phyloP scores from a whole-genome alignment of 2,113 vertebrate species.

The Campylomormyrus tamandua region DNA sequence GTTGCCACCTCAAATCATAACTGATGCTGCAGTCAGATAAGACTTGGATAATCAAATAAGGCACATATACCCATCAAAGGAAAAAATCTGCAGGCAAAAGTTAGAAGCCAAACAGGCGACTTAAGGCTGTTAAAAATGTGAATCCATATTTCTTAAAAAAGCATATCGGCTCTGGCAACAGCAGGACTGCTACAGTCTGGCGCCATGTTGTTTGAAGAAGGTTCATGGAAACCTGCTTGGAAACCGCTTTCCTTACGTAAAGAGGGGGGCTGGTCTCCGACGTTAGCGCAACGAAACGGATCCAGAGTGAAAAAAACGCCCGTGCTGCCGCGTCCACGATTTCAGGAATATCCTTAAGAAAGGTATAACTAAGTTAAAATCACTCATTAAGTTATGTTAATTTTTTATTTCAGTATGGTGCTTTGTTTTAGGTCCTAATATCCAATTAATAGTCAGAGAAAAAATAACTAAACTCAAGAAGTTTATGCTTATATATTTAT shows the following conservation, averaged over 20 bases:
- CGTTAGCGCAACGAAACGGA: slow-evolving; percentile 3
- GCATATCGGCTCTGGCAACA: slow-evolving; percentile 1
- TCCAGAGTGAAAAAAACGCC: slow-evolving; percentile 22
- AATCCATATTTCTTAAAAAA: neutral
- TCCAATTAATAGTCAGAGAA: neutral
- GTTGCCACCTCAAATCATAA: slow-evolving; percentile 14
- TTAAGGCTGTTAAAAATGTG: neutral
- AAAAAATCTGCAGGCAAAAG: neutral
- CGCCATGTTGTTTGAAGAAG: slow-evolving; percentile 56
- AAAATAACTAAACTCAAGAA: neutral
- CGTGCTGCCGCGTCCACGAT: neutral
- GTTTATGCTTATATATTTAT: neutral
- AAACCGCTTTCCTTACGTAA: slow-evolving; percentile 32
- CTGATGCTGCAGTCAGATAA: slow-evolving; percentile 9
- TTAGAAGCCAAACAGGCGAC: neutral
- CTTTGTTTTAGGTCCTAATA: neutral
- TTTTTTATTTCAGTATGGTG: neutral
- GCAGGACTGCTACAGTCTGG: slow-evolving; percentile 33
- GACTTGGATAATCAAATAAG: neutral
- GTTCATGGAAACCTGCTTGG: slow-evolving; percentile 48
- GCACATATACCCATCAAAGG: neutral
- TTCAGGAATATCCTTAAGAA: slow-evolving; percentile 17
- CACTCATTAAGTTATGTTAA: neutral
- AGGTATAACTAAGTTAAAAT: neutral
- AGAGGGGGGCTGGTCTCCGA: slow-evolving; percentile 15